Conservation (phyloP, 2,113 vertebrate genomes). For the Zingel zingel region DNA sequence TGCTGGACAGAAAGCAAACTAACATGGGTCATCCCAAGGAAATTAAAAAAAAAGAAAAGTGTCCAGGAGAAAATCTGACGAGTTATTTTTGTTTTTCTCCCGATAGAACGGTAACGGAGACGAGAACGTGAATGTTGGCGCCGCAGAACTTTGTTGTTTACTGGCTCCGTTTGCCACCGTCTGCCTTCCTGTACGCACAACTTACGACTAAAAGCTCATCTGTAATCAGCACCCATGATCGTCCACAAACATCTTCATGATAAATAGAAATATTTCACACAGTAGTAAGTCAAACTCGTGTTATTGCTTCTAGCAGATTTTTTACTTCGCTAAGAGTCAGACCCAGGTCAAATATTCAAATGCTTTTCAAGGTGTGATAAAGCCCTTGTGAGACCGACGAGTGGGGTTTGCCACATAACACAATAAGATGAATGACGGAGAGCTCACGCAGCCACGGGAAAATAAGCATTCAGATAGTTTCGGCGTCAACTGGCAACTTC, state of each 20-base stretch:
- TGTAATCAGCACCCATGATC: slow-evolving; percentile 59
- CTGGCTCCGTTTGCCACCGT: slow-evolving; percentile 56
- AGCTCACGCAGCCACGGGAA: neutral
- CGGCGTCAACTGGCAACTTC: neutral
- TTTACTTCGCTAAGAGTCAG: slow-evolving; percentile 42
- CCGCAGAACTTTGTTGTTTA: slow-evolving; percentile 18
- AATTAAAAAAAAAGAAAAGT: neutral
- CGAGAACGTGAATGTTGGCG: neutral
- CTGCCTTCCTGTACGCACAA: slow-evolving; percentile 8
- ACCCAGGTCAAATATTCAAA: slow-evolving; percentile 49
- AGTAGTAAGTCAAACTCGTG: slow-evolving; percentile 69
- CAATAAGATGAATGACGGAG: neutral
- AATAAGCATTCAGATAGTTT: neutral
- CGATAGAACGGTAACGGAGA: slow-evolving; percentile 11
- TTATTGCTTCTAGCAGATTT: slow-evolving; percentile 80
- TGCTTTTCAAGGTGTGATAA: slow-evolving; percentile 11
- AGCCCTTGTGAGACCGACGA: slow-evolving; percentile 31
- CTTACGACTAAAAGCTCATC: neutral
- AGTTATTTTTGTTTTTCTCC: slow-evolving; percentile 32
- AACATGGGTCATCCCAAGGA: neutral
- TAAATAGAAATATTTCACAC: slow-evolving; percentile 75
- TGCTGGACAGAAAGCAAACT: slow-evolving; percentile 7
- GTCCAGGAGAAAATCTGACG: slow-evolving; percentile 8
- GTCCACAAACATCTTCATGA: slow-evolving; percentile 43
- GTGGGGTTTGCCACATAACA: slow-evolving; percentile 12